Conservation (phyloP, 2,888 invertebrate genomes). For the Camponotus fellah region DNA sequence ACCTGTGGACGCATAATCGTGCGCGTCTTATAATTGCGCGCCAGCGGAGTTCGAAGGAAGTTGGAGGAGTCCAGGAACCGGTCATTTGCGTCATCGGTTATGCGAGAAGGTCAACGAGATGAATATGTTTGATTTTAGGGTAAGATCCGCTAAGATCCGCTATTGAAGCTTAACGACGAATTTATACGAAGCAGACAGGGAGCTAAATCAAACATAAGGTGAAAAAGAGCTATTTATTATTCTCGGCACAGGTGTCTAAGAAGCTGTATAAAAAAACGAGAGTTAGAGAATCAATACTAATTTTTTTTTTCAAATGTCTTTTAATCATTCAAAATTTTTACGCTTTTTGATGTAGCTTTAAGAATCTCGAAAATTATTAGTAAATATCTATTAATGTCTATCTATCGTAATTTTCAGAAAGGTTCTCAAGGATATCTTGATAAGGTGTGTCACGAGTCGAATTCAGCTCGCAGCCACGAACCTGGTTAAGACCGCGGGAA, state of each 20-base stretch:
- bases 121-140: not conserved
- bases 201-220: not conserved
- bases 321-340: not conserved
- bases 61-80: not conserved
- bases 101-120: not conserved
- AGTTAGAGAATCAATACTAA: not conserved
- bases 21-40: constrained; percentile 47
- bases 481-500: not conserved
- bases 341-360: not conserved
- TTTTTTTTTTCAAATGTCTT: not conserved
- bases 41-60: not conserved
- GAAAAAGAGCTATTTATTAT: not conserved
- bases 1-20: constrained; percentile 44
- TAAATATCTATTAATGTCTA: not conserved
- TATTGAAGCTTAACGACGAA: not conserved
- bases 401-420: not conserved
- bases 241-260: not conserved
- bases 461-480: constrained; percentile 7
- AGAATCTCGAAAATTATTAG: not conserved
- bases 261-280: not conserved
- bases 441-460: constrained; percentile 4
- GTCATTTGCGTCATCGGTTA: constrained; percentile 36
- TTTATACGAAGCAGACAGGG: not conserved
- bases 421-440: not conserved
- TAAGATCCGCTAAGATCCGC: not conserved